Percentiles rank a stretch among this genome's conserved stretches.
phyloP scores from a whole-genome alignment of 2,113 vertebrate genomes.

The Empidonax traillii region DNA sequence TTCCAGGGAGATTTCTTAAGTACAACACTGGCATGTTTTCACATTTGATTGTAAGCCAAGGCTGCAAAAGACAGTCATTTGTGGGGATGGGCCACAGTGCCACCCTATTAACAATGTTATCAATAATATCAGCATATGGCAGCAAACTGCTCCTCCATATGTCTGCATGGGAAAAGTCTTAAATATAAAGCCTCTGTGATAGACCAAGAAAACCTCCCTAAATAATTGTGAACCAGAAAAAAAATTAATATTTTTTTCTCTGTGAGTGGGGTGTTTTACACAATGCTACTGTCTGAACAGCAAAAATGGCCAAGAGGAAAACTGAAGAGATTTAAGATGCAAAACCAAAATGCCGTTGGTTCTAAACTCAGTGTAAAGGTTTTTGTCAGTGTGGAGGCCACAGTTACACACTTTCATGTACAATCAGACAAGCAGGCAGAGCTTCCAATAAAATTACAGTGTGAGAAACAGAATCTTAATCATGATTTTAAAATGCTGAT shows the following conservation, averaged over 20 bases:
- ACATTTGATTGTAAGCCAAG: accelerated
- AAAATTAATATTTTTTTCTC: background rate
- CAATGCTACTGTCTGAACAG: background rate
- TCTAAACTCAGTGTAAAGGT: background rate
- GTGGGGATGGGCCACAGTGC: background rate
- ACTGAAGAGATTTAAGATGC: background rate
- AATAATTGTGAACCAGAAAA: background rate
- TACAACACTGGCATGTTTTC: background rate
- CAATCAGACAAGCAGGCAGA: background rate
- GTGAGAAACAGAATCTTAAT: background rate
- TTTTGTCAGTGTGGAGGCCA: background rate
- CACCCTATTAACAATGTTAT: background rate
- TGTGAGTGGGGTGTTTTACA: background rate
- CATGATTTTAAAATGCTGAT: background rate
- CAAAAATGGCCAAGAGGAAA: background rate
- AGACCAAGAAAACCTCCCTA: background rate
- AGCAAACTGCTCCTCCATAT: background rate
- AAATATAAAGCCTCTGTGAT: background rate
- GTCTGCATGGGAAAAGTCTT: background rate
- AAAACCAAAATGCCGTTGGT: background rate
- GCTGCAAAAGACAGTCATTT: background rate
- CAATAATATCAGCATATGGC: background rate
- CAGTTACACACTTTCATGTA: background rate
- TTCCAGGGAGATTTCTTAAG: background rate
- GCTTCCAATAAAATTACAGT: background rate